Evolutionary conservation across 2,797 vertebrate genomes (phyloP), one percentile per base, ranked within the genome.

Genomic region (Lacerta bilineata): DNA sequence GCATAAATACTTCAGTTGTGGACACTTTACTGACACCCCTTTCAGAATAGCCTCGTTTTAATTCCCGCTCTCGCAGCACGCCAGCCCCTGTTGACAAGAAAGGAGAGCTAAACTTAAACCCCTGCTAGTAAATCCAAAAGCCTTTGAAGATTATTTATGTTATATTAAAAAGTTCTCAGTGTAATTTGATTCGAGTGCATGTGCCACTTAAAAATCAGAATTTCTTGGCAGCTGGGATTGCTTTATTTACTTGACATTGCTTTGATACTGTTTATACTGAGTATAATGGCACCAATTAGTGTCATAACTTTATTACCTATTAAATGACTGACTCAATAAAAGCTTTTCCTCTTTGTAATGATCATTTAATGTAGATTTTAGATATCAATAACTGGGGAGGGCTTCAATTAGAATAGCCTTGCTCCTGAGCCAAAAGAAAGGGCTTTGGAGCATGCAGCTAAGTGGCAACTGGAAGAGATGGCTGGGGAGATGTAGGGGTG

Each of bases 341-440:
- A 95, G 93, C 91, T 92, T 95, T 93, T 76, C 88, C 89, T 95
- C 92, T 90, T 91, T 90, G 89, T 95, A 94, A 95, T 92, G 93
- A 93, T 89, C 75, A 86, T 90, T 92, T 95, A 91, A 90, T 66
- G 80, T 92, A 94, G 93, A 94, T 87, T 88, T 88, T 88, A 95
- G 94, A 94, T 92, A 94, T 93, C 91, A 93, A 0, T 82, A 84
- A 85, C 64, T 76, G 61, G 50, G 0, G 89, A 95, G 93, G 91
- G 87, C 81, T 88, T 91, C 39, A 59, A 61, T 90, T 64, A 91
- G 76, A 55, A 69, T 50, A 29, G 90, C 64, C 81, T 86, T 91
- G 83, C 59, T 77, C 75, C 36, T 83, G 43, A 93, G 75, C 41
- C 1, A 8, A 66, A 89, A 46, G 68, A 83, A 61, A 87, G 55